A percentile compares a stretch with the other conserved stretches of the same genome.
Evolutionary conservation across 2,113 vertebrate genomes (phyloP).

Genomic region (Solea solea): DNA sequence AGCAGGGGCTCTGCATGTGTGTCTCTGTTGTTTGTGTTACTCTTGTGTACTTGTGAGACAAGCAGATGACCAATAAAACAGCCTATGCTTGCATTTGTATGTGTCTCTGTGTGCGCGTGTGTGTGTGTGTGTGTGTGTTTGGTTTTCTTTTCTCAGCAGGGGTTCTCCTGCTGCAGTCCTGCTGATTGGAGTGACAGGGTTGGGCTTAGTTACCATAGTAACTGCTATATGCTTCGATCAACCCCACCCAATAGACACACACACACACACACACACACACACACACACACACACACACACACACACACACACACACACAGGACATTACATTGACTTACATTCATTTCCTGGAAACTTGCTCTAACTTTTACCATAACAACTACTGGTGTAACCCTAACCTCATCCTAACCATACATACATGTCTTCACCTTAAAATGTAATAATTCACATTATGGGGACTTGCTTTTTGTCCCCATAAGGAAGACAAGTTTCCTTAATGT

Average conservation of each 20-base stretch:
- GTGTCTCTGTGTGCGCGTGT: constrained; percentile 6
- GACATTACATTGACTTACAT: no score
- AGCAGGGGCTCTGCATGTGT: constrained; percentile 35
- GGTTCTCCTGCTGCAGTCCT: constrained; percentile 74
- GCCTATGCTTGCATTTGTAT: constrained; percentile 8
- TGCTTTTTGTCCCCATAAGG: no score
- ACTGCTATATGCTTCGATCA: constrained; percentile 64
- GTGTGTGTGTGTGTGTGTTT: constrained; percentile 23
- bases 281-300: neutral
- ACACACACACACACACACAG: constrained; percentile 1
- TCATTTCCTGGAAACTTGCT: no score
- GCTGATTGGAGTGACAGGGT: constrained; percentile 73
- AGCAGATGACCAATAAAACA: constrained; percentile 57
- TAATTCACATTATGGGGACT: no score
- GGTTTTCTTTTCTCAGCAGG: constrained; percentile 65
- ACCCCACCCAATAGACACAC: neutral
- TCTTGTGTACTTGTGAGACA: constrained; percentile 20
- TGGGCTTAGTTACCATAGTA: constrained; percentile 76
- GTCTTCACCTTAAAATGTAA: no score
- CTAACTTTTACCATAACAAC: no score
- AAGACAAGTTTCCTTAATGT: no score
- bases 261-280: neutral
- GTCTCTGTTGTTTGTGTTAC: constrained; percentile 1
- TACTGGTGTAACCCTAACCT: no score
- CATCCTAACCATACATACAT: no score